phyloP scores from a whole-genome alignment of 1,140 invertebrate species.

The Drosophila insularis region DNA sequence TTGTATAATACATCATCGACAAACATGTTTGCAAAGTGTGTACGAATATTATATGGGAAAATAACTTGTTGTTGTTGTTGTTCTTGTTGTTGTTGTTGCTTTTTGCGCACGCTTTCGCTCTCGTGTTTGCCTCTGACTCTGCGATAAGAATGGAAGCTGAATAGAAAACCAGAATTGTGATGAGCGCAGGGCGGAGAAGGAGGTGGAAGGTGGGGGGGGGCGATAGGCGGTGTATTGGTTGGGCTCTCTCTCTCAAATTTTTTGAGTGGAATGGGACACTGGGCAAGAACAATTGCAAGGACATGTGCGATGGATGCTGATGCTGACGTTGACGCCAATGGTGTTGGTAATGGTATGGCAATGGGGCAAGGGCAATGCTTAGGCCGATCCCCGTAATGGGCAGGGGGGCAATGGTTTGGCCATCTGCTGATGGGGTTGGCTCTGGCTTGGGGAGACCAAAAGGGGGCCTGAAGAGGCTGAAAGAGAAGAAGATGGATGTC shows the following conservation, averaged over 20 bases:
- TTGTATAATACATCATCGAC: conserved; percentile 82
- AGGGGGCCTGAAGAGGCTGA: not conserved
- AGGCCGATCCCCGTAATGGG: conserved; percentile 3
- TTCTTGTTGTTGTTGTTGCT: conserved; percentile 55
- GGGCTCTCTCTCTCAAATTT: not conserved
- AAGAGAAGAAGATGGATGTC: conserved; percentile 48
- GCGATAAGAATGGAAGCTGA: conserved; percentile 9
- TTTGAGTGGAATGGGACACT: conserved; percentile 20
- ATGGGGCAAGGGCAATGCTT: conserved; percentile 40
- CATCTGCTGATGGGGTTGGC: conserved; percentile 70
- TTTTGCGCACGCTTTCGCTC: conserved; percentile 73
- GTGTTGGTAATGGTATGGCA: conserved; percentile 78
- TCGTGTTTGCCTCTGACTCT: conserved; percentile 38
- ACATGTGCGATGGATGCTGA: conserved; percentile 81
- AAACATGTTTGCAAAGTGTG: conserved; percentile 81
- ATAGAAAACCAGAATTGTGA: not conserved
- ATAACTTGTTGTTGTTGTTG: conserved; percentile 66
- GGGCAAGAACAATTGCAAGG: conserved; percentile 77
- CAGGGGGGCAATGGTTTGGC: conserved; percentile 38
- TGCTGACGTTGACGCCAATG: conserved; percentile 81
- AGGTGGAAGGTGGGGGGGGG: not conserved
- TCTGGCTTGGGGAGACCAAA: not conserved
- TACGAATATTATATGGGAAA: conserved; percentile 82
- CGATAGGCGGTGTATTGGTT: not conserved
- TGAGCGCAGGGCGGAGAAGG: not conserved